Evolutionary conservation across 2,113 vertebrate genomes (phyloP).

Genomic region (Mesocricetus auratus): DNA sequence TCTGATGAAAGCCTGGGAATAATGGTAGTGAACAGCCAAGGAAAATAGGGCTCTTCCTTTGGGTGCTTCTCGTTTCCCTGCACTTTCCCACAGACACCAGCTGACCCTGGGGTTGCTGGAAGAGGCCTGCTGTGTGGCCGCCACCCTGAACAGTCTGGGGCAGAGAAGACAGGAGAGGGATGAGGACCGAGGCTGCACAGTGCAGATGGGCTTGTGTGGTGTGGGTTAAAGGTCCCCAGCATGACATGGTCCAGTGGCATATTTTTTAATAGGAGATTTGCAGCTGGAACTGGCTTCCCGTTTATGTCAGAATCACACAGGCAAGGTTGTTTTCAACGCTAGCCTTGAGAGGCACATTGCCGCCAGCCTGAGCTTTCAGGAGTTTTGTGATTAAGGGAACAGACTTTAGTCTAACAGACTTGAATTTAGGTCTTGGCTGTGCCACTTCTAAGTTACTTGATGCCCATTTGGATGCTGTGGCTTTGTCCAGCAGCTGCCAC

Average conservation of each 20-base stretch:
- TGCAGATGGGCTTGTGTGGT: fast-evolving
- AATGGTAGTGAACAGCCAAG: neutral
- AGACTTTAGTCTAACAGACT: neutral
- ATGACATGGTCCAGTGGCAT: neutral
- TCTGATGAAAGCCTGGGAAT: neutral
- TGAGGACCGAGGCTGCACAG: neutral
- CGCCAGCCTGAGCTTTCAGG: neutral
- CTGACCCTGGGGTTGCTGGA: too few relatives aligned
- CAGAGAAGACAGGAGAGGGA: neutral
- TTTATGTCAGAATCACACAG: neutral
- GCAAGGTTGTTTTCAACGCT: neutral
- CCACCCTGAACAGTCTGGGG: neutral
- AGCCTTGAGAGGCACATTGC: neutral
- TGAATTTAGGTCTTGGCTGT: neutral
- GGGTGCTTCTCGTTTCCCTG: neutral
- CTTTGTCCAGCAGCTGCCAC: neutral
- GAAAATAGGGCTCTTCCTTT: neutral
- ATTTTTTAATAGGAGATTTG: neutral
- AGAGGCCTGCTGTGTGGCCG: neutral
- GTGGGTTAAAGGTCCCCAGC: too few relatives aligned
- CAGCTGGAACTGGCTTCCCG: neutral
- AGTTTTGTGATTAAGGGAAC: neutral
- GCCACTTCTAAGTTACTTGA: neutral
- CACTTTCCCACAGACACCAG: neutral
- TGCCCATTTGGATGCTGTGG: neutral